A percentile compares a stretch with the other conserved stretches of the same genome.
These are phyloP conservation scores for Porphyrio hochstetteri DNA, from an alignment of 2,113 vertebrate genomes.

Conservation along the genomic window DNA sequence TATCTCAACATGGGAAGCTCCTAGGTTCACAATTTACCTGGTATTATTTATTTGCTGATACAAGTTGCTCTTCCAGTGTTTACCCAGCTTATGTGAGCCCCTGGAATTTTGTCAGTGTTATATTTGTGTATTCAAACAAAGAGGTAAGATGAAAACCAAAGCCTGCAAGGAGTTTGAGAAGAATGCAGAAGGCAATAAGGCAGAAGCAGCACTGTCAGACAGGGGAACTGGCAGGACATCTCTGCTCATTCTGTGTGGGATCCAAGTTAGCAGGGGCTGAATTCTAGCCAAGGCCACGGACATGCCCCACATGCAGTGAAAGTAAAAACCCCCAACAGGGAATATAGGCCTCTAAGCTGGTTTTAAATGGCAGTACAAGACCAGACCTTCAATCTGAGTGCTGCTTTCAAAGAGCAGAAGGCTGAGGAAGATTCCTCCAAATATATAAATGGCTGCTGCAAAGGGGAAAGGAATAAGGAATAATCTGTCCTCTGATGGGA, in stretches of 20 bases:
- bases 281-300: not conserved
- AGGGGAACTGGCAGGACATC: not conserved
- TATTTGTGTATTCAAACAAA: not conserved
- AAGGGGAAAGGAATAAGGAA: not conserved
- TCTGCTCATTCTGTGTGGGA: not conserved
- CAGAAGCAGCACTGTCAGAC: not conserved
- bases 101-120: not conserved
- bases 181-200: not conserved
- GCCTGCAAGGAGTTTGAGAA: not conserved
- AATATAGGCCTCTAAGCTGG: not conserved
- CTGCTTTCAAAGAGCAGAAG: not conserved
- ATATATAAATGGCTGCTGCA: not conserved
- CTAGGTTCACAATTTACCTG: not conserved
- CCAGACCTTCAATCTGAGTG: not conserved
- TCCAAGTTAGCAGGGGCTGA: not conserved
- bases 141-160: not conserved
- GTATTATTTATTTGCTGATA: conserved; percentile 2
- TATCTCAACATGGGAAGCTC: not conserved
- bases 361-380: not conserved
- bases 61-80: not conserved
- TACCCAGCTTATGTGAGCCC: not conserved
- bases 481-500: not conserved
- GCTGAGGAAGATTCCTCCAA: not conserved
- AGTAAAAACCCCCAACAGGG: not conserved
- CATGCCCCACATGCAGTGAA: not conserved